A percentile compares a stretch with the other conserved stretches of the same genome.
Conservation (phyloP, 1,140 invertebrate species). For the Drosophila paulistorum region DNA sequence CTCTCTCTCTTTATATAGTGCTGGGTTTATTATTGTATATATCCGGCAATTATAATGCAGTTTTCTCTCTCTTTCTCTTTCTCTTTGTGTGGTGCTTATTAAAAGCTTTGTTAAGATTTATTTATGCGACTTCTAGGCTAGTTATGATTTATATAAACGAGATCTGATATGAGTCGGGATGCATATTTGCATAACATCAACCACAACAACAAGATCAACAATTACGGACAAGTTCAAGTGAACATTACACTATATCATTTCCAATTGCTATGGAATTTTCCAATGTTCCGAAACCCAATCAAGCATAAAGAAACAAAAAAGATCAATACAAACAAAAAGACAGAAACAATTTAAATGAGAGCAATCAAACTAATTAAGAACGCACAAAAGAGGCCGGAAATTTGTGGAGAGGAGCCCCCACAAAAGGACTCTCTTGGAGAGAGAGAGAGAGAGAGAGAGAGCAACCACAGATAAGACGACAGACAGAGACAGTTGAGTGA, state of each 20-base stretch:
- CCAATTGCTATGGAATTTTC: conserved; percentile 41
- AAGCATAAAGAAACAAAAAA: conserved; percentile 16
- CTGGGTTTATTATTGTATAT: neutral
- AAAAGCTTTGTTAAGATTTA: conserved; percentile 24
- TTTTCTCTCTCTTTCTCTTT: conserved; percentile 12
- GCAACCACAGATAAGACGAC: neutral
- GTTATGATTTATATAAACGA: conserved; percentile 36
- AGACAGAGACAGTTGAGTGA: conserved; percentile 23
- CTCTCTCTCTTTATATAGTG: neutral
- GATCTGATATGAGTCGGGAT: conserved; percentile 3
- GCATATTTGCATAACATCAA: conserved; percentile 7
- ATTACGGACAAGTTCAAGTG: conserved; percentile 13
- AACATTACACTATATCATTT: conserved; percentile 5
- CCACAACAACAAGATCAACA: neutral
- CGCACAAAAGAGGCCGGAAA: conserved; percentile 4
- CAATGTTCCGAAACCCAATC: conserved; percentile 37
- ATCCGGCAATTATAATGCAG: conserved; percentile 9
- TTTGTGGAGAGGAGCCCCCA: neutral
- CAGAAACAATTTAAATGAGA: conserved; percentile 47
- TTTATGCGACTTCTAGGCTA: conserved; percentile 33
- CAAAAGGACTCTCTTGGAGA: conserved; percentile 8
- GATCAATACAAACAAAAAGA: conserved; percentile 29
- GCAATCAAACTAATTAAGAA: conserved; percentile 15
- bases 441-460: neutral
- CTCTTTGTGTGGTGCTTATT: neutral